These are phyloP conservation scores for Frieseomelitta varia DNA, from an alignment of 1,140 invertebrate genomes.

Conservation along the genomic window DNA sequence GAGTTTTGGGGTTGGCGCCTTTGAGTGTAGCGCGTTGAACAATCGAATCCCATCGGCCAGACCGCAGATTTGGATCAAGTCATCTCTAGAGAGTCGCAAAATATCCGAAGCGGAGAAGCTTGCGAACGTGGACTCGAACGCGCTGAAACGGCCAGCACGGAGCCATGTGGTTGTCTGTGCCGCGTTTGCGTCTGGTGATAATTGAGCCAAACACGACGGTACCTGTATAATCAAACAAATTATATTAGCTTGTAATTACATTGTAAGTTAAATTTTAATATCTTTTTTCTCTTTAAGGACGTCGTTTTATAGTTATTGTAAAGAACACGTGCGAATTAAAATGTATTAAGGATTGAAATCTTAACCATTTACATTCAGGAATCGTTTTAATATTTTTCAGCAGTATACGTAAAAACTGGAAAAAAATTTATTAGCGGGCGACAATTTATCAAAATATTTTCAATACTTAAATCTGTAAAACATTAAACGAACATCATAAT, in stretches of 20 bases:
- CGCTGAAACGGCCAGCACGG: slow-evolving; percentile 88
- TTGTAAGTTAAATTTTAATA: not conserved
- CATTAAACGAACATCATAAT: no score
- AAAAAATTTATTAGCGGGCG: not conserved
- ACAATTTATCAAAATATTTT: no score
- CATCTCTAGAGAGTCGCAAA: slow-evolving; percentile 91
- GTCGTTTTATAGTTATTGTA: not conserved
- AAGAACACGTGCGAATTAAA: not conserved
- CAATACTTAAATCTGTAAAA: no score
- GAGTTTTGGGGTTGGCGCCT: slow-evolving; percentile 88
- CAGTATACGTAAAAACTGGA: not conserved
- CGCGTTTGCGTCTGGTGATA: slow-evolving; percentile 85
- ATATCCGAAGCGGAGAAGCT: slow-evolving; percentile 95
- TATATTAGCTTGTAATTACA: not conserved
- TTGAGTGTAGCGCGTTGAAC: slow-evolving; percentile 93
- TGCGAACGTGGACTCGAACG: slow-evolving; percentile 89
- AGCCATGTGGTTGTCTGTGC: slow-evolving; percentile 91
- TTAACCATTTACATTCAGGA: not conserved
- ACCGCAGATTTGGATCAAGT: slow-evolving; percentile 96
- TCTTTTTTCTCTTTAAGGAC: not conserved
- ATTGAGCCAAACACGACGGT: slow-evolving; percentile 72
- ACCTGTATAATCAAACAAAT: slow-evolving; percentile 24
- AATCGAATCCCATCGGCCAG: slow-evolving; percentile 94
- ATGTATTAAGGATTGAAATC: not conserved
- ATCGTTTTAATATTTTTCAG: not conserved